Conservation (phyloP, 1,140 invertebrate genomes). For the Streblospio benedicti region DNA sequence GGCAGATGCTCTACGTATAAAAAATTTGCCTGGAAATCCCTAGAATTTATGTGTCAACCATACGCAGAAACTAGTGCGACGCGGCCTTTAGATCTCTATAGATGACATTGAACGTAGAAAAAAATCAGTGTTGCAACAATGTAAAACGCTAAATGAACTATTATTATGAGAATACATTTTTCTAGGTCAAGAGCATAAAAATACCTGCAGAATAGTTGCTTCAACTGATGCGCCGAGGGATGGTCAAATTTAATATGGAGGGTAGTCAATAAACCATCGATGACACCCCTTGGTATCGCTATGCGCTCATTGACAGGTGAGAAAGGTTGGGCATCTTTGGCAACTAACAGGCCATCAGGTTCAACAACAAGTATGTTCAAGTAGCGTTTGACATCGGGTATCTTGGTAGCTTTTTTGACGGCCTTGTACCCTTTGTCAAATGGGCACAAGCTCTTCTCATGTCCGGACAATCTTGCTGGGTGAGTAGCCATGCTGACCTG, state of each 20-base stretch:
- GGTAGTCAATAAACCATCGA: conserved; percentile 20
- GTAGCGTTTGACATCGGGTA: conserved; percentile 20
- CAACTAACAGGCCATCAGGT: conserved; percentile 23
- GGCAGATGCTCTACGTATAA: too few relatives aligned
- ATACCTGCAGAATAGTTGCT: conserved; percentile 10
- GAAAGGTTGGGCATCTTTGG: conserved; percentile 6
- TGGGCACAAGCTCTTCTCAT: conserved; percentile 19
- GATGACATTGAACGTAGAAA: too few relatives aligned
- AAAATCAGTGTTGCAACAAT: too few relatives aligned
- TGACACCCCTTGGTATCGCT: conserved; percentile 16
- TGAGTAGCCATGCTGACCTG: conserved; percentile 14
- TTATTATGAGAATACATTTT: conserved; percentile 12
- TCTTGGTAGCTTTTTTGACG: conserved; percentile 22
- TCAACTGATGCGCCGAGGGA: conserved; percentile 14
- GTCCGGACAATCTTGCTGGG: conserved; percentile 21
- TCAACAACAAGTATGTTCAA: conserved; percentile 18
- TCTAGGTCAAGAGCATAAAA: conserved; percentile 23
- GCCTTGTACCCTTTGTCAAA: conserved; percentile 20
- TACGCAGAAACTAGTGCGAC: too few relatives aligned
- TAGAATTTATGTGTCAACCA: too few relatives aligned
- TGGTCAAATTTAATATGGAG: conserved; percentile 20
- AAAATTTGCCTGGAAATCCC: too few relatives aligned
- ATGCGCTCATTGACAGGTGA: conserved; percentile 4
- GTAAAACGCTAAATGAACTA: too few relatives aligned
- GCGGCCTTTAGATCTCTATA: too few relatives aligned